A percentile compares a stretch with the other conserved stretches of the same genome.
phyloP scores from a whole-genome alignment of 2,888 invertebrate species.

The Tyria jacobaeae region DNA sequence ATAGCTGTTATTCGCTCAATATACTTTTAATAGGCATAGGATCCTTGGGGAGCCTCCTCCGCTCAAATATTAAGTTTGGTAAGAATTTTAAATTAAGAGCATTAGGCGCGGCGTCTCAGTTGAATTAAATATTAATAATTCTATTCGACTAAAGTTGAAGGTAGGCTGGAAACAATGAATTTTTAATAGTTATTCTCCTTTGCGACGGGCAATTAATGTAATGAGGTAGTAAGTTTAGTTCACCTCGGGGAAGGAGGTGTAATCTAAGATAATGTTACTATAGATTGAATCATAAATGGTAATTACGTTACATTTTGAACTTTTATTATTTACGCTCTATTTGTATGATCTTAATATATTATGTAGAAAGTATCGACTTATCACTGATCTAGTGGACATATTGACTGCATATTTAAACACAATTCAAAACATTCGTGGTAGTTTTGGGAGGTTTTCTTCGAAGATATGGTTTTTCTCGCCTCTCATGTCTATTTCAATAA shows the following conservation, averaged over 20 bases:
- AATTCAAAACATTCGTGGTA: background rate
- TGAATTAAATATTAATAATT: slow-evolving; percentile 83
- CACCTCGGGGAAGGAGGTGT: slow-evolving; percentile 50
- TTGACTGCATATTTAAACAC: too few relatives aligned
- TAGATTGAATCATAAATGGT: slow-evolving; percentile 55
- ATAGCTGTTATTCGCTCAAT: slow-evolving; percentile 57
- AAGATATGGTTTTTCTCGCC: too few relatives aligned
- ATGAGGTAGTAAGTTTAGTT: slow-evolving; percentile 75
- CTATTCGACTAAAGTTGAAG: slow-evolving; percentile 70
- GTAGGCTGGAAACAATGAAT: slow-evolving; percentile 76
- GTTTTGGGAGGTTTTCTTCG: background rate
- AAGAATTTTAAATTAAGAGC: slow-evolving; percentile 83
- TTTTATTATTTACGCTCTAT: slow-evolving; percentile 46
- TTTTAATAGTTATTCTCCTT: slow-evolving; percentile 81
- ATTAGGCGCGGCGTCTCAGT: slow-evolving; percentile 77
- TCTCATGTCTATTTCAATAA: too few relatives aligned
- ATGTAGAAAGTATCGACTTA: too few relatives aligned
- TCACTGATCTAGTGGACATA: too few relatives aligned
- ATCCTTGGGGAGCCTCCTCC: slow-evolving; percentile 67
- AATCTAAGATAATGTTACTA: slow-evolving; percentile 62
- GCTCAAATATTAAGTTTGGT: slow-evolving; percentile 83
- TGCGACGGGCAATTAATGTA: slow-evolving; percentile 77
- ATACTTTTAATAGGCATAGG: slow-evolving; percentile 62
- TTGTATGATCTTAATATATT: slow-evolving; percentile 5
- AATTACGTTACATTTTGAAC: too few relatives aligned